Base-by-base conservation (phyloP, 2,113 vertebrate genomes). In the Hassar affinis region DNA sequence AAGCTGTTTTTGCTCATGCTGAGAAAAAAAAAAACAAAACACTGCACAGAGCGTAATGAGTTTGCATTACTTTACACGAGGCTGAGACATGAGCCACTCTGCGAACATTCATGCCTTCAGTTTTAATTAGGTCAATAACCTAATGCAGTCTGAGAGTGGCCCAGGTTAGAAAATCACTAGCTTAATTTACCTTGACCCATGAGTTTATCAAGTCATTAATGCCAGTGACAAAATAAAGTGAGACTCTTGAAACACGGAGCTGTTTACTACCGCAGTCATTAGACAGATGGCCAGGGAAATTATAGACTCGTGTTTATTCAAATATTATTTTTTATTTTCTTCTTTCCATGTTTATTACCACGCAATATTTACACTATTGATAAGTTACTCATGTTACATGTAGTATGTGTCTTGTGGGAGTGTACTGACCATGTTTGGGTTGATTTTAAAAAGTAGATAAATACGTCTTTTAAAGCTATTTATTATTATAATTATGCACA, bases 81-180 rank as follows among this genome's bases (percentile, higher is more conserved):
- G 57, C 20, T 62, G 81, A 42, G 82, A 83, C 88, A 89, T 81
- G 6, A 69, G 89, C 86, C 74, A 80, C 66, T 79, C 64, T 54
- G 52, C 82, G 78, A 86, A 88, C 89, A 86, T 20, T 88, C 85
- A 91, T 84, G 84, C 83, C 54, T 86, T 91, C 82, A 61, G 83
- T 91, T 85, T 89, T 87, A 88, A 90, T 90, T 89, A 84, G 80
- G 89, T 91, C 90, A 88, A 91, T 92, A 90, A 85, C 87, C 84
- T 91, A 85, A 90, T 91, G 85, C 83, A 62, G 79, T 80, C 51
- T 52, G 82, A 84, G 12, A 79, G 51, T 4, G 56, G 27, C 49
- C 22, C 17, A 61, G 80, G 78, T 88, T 86, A 69, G 85, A 81
- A 85, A 86, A 86, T 83, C 86, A 33, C 80, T 82, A 64, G 62